Base-by-base conservation (phyloP, 1,140 invertebrate species). In the Drosophila miranda region DNA sequence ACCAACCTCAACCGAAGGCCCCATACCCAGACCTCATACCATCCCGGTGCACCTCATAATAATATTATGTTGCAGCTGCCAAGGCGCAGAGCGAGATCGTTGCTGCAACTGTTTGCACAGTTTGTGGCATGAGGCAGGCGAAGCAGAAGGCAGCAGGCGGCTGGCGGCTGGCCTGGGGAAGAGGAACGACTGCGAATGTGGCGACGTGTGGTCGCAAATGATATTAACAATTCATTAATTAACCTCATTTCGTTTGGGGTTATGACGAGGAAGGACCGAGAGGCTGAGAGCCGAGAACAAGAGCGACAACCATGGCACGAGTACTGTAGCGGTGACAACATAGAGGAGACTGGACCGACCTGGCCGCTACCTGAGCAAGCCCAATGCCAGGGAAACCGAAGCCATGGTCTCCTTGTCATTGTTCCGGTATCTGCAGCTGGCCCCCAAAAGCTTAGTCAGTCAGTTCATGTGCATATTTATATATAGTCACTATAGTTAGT, bases 201-300 rank as follows among this genome's bases (percentile, higher is more conserved):
- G 73, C 82, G 77, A 86, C 74, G 82, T 86, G 82, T 86, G 78
- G 82, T 82, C 78, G 81, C 82, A 86, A 86, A 86, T 87, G 69
- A 86, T 86, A 86, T 86, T 86, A 86, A 86, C 82, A 86, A 86
- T 86, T 86, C 82, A 86, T 86, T 86, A 86, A 86, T 86, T 86
- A 86, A 86, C 81, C 81, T 87, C 78, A 76, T 86, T 86, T 87
- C 81, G 82, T 87, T 77, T 57, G 34, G 69, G 81, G 78, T 72
- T 78, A 87, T 77, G 81, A 74, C 63, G 81, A 59, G 62, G 55
- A 55, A 71, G 66, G 34, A 68, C 14, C 52, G 49, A 41, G 45
- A 70, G 19, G 19, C 19, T 19, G 19, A 19, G 2, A 19, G 2
- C 19, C 19, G 19, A 48, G 14, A 46, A 46, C 45, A 46, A 50